Evolutionary conservation across 2,888 invertebrate genomes (phyloP).

Genomic region (Dasypolia templi): DNA sequence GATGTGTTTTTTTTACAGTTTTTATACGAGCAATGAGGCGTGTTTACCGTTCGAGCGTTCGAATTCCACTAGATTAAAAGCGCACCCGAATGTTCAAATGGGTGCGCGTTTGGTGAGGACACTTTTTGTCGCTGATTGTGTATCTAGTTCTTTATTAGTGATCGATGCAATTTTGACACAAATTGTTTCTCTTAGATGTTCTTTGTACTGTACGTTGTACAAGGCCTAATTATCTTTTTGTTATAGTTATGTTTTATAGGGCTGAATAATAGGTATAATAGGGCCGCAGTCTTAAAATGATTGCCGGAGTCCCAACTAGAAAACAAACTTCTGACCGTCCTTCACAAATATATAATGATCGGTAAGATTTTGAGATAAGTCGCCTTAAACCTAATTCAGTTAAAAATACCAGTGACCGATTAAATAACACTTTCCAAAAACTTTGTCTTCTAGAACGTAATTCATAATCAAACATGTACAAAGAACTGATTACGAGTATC

Average conservation of each 20-base stretch:
- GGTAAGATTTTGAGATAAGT: neutral
- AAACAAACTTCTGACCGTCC: neutral
- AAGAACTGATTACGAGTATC: conserved; percentile 16
- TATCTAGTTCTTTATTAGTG: too few species aligned
- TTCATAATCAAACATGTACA: conserved; percentile 4
- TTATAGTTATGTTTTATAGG: neutral
- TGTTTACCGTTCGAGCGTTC: too few species aligned
- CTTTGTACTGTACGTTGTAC: neutral
- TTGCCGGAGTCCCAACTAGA: neutral
- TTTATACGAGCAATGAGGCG: too few species aligned
- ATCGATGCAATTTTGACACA: too few species aligned
- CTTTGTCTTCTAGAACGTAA: conserved; percentile 2
- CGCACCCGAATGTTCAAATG: too few species aligned
- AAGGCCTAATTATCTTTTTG: neutral
- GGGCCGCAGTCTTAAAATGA: neutral
- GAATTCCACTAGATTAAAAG: too few species aligned
- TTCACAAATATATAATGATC: neutral
- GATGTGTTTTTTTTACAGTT: too few species aligned
- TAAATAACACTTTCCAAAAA: conserved; percentile 8
- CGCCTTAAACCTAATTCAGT: too few species aligned
- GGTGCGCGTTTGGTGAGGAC: too few species aligned
- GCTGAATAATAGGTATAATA: neutral
- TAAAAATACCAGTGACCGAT: neutral
- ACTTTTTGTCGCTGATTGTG: too few species aligned
- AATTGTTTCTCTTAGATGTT: conserved; percentile 3